A percentile compares a stretch with the other conserved stretches of the same genome.
Conservation (phyloP, 2,888 invertebrate species). For the Lingula anatina region DNA sequence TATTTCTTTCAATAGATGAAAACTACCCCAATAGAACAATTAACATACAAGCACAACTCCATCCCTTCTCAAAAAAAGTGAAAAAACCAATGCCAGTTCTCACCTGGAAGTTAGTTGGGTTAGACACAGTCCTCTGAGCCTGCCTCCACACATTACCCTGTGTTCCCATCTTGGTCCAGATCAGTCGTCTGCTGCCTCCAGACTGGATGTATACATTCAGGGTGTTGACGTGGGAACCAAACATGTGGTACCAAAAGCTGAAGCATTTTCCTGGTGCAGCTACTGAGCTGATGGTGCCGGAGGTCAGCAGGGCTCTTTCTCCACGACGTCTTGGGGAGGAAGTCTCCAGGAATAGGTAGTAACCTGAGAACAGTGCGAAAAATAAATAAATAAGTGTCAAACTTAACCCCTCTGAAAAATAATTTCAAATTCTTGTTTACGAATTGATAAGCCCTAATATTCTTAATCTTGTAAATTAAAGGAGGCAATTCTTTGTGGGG, state of each 20-base stretch:
- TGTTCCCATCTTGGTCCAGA: constrained; percentile 11
- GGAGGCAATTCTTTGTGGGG: no score
- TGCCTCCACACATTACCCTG: constrained; percentile 22
- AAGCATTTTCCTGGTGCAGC: constrained; percentile 22
- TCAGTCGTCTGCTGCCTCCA: constrained; percentile 6
- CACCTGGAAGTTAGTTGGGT: constrained; percentile 6
- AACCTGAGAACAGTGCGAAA: constrained; percentile 14
- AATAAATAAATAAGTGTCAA: no score
- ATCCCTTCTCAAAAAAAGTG: no score
- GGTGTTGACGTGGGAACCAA: constrained; percentile 24
- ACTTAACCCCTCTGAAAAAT: no score
- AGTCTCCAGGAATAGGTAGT: constrained; percentile 60
- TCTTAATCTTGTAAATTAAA: no score
- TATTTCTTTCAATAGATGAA: no score
- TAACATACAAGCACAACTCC: no score
- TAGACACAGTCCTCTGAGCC: constrained; percentile 10
- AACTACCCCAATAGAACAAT: no score
- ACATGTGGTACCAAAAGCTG: constrained; percentile 42
- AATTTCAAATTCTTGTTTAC: no score
- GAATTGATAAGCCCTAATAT: no score
- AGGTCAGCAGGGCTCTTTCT: constrained; percentile 57
- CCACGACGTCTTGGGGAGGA: constrained; percentile 59
- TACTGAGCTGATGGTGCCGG: constrained; percentile 7
- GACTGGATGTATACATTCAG: constrained; percentile 25
- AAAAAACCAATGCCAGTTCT: no score